phyloP scores from a whole-genome alignment of 1,140 invertebrate genomes.

The Drosophila jambulina region DNA sequence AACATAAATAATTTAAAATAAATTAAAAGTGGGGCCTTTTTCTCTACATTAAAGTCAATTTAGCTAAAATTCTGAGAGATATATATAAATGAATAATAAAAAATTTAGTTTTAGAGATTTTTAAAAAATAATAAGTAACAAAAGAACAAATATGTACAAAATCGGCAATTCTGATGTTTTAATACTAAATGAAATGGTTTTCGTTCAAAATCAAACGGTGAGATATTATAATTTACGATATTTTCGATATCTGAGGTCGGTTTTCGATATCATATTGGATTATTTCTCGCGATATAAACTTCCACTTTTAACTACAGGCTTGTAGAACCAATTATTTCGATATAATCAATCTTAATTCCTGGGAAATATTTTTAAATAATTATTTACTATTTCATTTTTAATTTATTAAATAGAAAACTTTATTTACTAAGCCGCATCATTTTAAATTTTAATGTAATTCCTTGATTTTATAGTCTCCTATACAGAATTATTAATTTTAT shows the following conservation, averaged over 20 bases:
- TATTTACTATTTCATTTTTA: too few relatives aligned
- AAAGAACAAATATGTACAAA: too few relatives aligned
- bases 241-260: too few relatives aligned
- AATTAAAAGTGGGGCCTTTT: background rate
- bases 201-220: too few relatives aligned
- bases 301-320: too few relatives aligned
- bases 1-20: background rate
- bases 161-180: background rate
- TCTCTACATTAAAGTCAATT: background rate
- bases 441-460: background rate
- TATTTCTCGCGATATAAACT: too few relatives aligned
- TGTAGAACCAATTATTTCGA: background rate
- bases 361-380: background rate
- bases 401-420: background rate
- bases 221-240: too few relatives aligned
- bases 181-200: background rate
- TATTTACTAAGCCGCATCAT: background rate
- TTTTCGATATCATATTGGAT: too few relatives aligned
- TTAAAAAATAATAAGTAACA: too few relatives aligned
- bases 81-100: too few relatives aligned
- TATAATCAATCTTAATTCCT: background rate
- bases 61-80: too few relatives aligned
- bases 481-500: background rate
- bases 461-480: background rate
- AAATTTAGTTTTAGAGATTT: too few relatives aligned